These are phyloP conservation scores for Sebastes melanostomus DNA, from an alignment of 2,797 vertebrate species.

Conservation along the genomic window DNA sequence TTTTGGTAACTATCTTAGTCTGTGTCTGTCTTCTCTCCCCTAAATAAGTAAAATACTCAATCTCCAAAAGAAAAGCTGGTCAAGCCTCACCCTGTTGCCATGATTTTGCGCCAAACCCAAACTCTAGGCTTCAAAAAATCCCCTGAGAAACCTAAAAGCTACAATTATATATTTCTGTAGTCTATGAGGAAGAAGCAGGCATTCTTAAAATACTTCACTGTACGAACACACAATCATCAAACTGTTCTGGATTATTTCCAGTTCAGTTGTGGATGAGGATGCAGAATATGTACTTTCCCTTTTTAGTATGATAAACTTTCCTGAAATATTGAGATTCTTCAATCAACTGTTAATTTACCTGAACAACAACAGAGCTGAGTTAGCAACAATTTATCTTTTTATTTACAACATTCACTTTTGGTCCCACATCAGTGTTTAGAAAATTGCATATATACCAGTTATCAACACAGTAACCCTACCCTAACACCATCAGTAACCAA, in stretches of 20 bases:
- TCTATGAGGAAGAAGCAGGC: not conserved
- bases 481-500: slow-evolving; percentile 32
- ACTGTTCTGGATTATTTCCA: not conserved
- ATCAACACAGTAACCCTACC: slow-evolving; percentile 23
- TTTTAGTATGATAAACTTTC: not conserved
- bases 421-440: slow-evolving; percentile 41
- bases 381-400: slow-evolving; percentile 40
- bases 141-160: slow-evolving; percentile 19
- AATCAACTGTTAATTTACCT: not conserved
- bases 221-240: not conserved
- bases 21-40: no score
- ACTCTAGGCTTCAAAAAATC: slow-evolving; percentile 16
- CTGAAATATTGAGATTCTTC: not conserved
- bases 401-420: slow-evolving; percentile 62
- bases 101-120: slow-evolving; percentile 11
- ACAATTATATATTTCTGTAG: slow-evolving; percentile 20
- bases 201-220: slow-evolving; percentile 11
- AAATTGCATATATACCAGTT: slow-evolving; percentile 13
- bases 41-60: no score
- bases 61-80: not conserved
- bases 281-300: not conserved
- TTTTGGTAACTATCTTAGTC: not conserved
- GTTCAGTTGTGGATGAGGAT: not conserved
- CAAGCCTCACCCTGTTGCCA: not conserved
- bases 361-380: not conserved